Evolutionary conservation across 1,140 invertebrate genomes (phyloP), one percentile per base, ranked within the genome.

Genomic region (Ooceraea biroi): DNA sequence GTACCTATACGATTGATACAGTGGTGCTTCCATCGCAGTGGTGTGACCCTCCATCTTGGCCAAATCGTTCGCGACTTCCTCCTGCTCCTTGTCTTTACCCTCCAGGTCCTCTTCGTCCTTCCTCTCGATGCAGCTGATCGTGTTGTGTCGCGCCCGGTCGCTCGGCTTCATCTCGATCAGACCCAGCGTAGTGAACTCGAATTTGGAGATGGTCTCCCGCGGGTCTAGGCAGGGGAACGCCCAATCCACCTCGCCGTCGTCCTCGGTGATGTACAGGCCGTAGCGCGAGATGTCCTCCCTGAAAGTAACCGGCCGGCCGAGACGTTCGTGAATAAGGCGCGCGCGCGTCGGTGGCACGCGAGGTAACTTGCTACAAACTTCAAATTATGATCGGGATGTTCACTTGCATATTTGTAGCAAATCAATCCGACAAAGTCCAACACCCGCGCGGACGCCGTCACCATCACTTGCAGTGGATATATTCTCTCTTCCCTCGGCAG

Each of bases 241-340:
- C 93, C 96, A 96, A 93, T 98, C 98, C 50, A 99, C 97, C 94
- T 99, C 98, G n/a, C 98, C 98, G 94, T 99, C 98, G 91, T 99
- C 98, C 95, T 99, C 98, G 19, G 97, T 98, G 90, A 99, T 98
- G 91, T 98, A 98, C 55, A 99, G 94, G 58, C 97, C 97, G 94
- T 98, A 99, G 87, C 96, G 95, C 55, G 95, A 94, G 3, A 96
- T 95, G 76, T 94, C 93, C 63, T 95, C 92, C 63, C 95, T 96
- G 88, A 44, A 92, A 93, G 48, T 41, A 85, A 85, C 36, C 5
- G 44, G 1, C 0, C 14, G 3, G 22, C 7, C 5, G 30, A 68
- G 25, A 55, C 8, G n/a, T 30, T 57, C 25, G 12, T 80, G 12
- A 68, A 69, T 69, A 80, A 69, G 8, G 5, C 36, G 22, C 41